Conservation (phyloP, 2,888 invertebrate species). For the Philereme transversata region DNA sequence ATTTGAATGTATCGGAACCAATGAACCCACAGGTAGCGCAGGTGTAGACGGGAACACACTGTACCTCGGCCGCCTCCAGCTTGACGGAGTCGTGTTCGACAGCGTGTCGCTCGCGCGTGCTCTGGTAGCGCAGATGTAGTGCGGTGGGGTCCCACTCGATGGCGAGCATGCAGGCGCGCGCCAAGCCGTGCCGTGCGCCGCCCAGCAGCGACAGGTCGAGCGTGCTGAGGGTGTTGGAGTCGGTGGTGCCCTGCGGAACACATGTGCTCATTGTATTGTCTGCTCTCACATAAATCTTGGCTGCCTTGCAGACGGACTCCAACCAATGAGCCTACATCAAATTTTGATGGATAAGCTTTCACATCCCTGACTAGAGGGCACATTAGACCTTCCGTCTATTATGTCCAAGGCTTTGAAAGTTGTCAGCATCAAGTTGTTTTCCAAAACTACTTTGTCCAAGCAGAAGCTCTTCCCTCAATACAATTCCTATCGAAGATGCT, state of each 20-base stretch:
- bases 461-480: too few species aligned
- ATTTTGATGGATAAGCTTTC: too few species aligned
- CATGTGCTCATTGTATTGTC: constrained; percentile 35
- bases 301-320: too few species aligned
- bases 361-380: too few species aligned
- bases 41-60: neutral
- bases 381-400: too few species aligned
- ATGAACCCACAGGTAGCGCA: neutral
- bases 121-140: constrained; percentile 94
- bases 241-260: constrained; percentile 25
- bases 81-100: constrained; percentile 12
- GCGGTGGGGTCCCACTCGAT: constrained; percentile 98
- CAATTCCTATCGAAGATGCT: too few species aligned
- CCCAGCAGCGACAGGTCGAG: constrained; percentile 35
- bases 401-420: too few species aligned
- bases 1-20: too few species aligned
- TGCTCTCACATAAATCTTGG: too few species aligned
- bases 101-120: constrained; percentile 83
- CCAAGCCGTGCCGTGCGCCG: constrained; percentile 44
- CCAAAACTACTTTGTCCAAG: too few species aligned
- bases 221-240: constrained; percentile 18
- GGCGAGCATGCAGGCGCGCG: constrained; percentile 81
- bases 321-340: too few species aligned
- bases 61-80: constrained; percentile 74
- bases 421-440: too few species aligned